A percentile compares a stretch with the other conserved stretches of the same genome.
phyloP scores from a whole-genome alignment of 2,888 invertebrate species.

The Hypercompe scribonia region DNA sequence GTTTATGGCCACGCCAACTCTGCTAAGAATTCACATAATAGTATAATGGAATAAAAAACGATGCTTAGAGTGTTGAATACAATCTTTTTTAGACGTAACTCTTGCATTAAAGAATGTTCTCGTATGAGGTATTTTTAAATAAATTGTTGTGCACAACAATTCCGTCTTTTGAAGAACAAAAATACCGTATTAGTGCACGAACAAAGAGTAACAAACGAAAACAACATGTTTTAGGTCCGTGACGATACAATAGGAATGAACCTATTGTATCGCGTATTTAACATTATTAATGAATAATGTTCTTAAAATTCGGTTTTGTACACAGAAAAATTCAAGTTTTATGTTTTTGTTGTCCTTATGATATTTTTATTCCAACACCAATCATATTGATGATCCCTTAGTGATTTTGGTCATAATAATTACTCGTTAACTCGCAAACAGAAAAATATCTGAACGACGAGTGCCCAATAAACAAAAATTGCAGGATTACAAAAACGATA shows the following conservation, averaged over 20 bases:
- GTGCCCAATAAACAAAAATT: too few species aligned
- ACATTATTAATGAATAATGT: too few species aligned
- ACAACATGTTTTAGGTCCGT: background rate
- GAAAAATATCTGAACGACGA: background rate
- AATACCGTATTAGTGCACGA: background rate
- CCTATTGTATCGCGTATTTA: too few species aligned
- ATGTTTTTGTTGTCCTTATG: background rate
- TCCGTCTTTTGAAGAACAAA: background rate
- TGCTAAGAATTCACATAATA: conserved; percentile 64
- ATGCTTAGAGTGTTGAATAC: conserved; percentile 47
- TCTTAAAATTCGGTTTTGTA: background rate
- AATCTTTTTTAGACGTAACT: conserved; percentile 22
- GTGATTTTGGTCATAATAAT: too few species aligned
- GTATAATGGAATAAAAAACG: conserved; percentile 52
- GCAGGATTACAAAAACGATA: too few species aligned
- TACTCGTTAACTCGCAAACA: too few species aligned
- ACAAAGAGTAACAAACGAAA: background rate
- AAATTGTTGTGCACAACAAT: background rate
- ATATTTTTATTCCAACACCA: background rate
- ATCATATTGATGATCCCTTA: background rate
- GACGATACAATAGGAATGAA: background rate
- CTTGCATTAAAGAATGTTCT: background rate
- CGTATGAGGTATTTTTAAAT: background rate
- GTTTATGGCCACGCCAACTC: conserved; percentile 69
- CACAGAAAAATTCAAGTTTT: background rate